Evolutionary conservation across 53 echinoderm and acorn worm species (phyloP).

Genomic region (Astropecten irregularis): DNA sequence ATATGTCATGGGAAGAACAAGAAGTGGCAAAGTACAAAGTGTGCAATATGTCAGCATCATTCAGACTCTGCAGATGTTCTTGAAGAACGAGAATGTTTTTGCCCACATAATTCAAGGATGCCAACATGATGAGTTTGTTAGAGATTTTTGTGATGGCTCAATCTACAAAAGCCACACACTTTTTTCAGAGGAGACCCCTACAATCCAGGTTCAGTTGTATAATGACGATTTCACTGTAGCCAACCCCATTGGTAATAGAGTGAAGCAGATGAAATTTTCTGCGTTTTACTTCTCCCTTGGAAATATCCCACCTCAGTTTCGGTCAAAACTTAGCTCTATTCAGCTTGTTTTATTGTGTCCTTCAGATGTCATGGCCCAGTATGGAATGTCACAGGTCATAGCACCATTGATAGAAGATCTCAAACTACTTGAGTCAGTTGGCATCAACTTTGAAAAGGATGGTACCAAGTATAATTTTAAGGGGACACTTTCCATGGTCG

Average conservation of each 20-base stretch:
- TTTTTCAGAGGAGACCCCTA: not conserved
- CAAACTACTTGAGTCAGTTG: constrained; percentile 45
- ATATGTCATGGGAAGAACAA: constrained; percentile 22
- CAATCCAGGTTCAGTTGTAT: constrained; percentile 46
- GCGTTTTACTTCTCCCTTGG: constrained; percentile 53
- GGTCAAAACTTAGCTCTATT: constrained; percentile 54
- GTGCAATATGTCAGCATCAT: constrained; percentile 49
- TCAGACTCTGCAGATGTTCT: constrained; percentile 13
- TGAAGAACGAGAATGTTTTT: constrained; percentile 48
- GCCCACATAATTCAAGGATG: constrained; percentile 39
- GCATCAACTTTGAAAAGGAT: constrained; percentile 32
- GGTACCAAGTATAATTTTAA: constrained; percentile 10
- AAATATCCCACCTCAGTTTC: constrained; percentile 47
- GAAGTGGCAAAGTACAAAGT: constrained; percentile 6
- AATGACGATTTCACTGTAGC: too few species aligned
- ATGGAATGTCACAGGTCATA: constrained; percentile 18
- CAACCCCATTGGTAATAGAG: constrained; percentile 51
- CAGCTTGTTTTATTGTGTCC: constrained; percentile 53
- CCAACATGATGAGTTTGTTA: not conserved
- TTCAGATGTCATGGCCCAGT: constrained; percentile 5
- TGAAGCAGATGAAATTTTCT: constrained; percentile 40
- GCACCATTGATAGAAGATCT: constrained; percentile 45
- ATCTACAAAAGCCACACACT: constrained; percentile 1
- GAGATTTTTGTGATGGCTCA: constrained; percentile 50
- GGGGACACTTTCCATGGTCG: constrained; percentile 60